Evolutionary conservation across 2,113 vertebrate genomes (phyloP).

Genomic region (Romanogobio albipinnatus): DNA sequence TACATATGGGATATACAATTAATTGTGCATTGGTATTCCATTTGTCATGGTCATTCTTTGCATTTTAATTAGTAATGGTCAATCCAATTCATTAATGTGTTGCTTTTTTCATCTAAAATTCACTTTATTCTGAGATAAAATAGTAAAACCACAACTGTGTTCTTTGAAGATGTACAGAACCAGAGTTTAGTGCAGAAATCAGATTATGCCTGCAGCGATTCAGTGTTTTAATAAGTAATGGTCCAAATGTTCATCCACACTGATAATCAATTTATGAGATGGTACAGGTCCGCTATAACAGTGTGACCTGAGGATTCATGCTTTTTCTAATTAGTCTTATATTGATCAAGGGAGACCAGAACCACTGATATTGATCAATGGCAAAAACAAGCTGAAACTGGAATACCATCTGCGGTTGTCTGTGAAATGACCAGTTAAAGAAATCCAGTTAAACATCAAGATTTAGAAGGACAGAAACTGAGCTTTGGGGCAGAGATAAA

Average conservation of each 20-base stretch:
- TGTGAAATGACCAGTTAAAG: conserved; percentile 8
- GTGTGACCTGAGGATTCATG: conserved; percentile 35
- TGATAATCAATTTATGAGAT: not conserved
- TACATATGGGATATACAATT: not conserved
- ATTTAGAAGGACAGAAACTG: conserved; percentile 46
- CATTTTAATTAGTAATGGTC: not conserved
- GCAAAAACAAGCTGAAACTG: conserved; percentile 49
- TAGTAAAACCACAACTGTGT: not conserved
- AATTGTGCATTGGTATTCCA: not conserved
- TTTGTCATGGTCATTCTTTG: not conserved
- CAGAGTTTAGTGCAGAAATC: not conserved
- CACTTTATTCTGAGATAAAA: not conserved
- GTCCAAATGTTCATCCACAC: not conserved
- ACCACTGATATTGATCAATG: conserved; percentile 64
- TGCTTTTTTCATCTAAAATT: not conserved
- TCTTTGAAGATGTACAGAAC: not conserved
- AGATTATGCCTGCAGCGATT: not conserved
- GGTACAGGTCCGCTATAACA: conserved; percentile 18
- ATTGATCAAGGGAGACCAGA: conserved; percentile 61
- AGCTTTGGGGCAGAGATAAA: not conserved
- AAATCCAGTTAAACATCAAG: too few relatives aligned
- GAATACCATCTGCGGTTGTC: conserved; percentile 35
- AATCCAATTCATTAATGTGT: not conserved
- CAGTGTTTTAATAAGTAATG: not conserved
- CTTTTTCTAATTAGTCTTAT: conserved; percentile 61